Conservation (phyloP, 1,140 invertebrate species). For the Aplysia californica region DNA sequence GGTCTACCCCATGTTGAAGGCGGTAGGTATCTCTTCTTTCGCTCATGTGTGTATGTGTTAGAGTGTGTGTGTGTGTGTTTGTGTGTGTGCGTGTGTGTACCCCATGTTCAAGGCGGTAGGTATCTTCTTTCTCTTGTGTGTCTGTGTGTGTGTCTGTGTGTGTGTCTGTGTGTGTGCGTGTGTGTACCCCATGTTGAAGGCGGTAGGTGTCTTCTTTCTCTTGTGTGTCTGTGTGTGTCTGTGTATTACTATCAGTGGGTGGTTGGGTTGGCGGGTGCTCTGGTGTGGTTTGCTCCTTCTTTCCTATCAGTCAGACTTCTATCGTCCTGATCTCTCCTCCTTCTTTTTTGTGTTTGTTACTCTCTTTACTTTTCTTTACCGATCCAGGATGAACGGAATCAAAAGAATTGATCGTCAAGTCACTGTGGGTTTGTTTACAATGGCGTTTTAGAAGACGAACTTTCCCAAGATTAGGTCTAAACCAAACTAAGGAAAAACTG, state of each 20-base stretch:
- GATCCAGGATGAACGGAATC: neutral
- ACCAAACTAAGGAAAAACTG: neutral
- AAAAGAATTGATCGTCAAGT: too few species aligned
- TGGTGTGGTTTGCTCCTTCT: too few species aligned
- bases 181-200: slow-evolving; percentile 71
- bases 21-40: slow-evolving; percentile 74
- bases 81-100: slow-evolving; percentile 86
- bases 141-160: neutral
- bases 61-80: slow-evolving; percentile 71
- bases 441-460: too few species aligned
- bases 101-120: slow-evolving; percentile 71
- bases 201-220: slow-evolving; percentile 75
- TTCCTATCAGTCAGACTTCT: too few species aligned
- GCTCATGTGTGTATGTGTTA: neutral
- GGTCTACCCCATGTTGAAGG: slow-evolving; percentile 71
- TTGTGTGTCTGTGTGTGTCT: neutral
- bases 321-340: too few species aligned
- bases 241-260: slow-evolving; percentile 80
- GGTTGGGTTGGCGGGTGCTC: slow-evolving; percentile 74
- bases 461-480: too few species aligned
- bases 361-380: neutral
- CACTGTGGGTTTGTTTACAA: too few species aligned
- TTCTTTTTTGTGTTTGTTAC: too few species aligned
- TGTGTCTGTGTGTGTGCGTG: slow-evolving; percentile 87
- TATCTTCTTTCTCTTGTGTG: too few species aligned